A percentile compares a stretch with the other conserved stretches of the same genome.
Evolutionary conservation across 2,113 vertebrate genomes (phyloP).

Genomic region (Heterotis niloticus): DNA sequence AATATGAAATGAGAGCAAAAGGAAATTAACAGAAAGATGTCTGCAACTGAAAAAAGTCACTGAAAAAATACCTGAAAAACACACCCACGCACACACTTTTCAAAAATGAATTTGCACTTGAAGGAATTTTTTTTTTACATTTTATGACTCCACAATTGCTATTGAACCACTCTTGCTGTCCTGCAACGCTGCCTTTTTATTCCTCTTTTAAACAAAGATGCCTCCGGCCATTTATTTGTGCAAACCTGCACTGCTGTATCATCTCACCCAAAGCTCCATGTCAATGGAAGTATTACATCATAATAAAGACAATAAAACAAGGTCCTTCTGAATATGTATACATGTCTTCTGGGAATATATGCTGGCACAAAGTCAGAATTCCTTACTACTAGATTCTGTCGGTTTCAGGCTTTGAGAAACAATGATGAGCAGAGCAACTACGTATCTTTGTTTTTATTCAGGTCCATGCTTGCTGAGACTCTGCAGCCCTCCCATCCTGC

Average conservation of each 20-base stretch:
- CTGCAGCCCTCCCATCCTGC: too few relatives aligned
- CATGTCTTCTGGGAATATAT: not conserved
- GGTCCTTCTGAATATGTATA: slow-evolving; percentile 26
- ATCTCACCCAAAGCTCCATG: not conserved
- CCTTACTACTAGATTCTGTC: slow-evolving; percentile 10
- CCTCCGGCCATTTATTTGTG: not conserved
- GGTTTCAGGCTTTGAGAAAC: not conserved
- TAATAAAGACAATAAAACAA: slow-evolving; percentile 28
- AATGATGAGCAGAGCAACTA: not conserved
- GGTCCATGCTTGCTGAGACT: too few relatives aligned
- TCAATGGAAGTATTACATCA: slow-evolving; percentile 24
- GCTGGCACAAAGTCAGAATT: not conserved
- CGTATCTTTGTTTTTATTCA: not conserved
- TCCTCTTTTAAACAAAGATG: not conserved
- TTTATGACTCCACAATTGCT: not conserved
- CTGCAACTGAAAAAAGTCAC: too few relatives aligned
- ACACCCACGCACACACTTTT: too few relatives aligned
- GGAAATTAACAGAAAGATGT: too few relatives aligned
- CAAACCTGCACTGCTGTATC: not conserved
- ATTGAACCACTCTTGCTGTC: not conserved
- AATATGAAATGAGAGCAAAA: too few relatives aligned
- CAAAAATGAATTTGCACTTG: not conserved
- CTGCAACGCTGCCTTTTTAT: not conserved
- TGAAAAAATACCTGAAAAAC: too few relatives aligned
- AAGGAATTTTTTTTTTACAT: not conserved